These are phyloP conservation scores for Premnoplex brunnescens DNA, from an alignment of 2,797 vertebrate genomes.

Conservation along the genomic window DNA sequence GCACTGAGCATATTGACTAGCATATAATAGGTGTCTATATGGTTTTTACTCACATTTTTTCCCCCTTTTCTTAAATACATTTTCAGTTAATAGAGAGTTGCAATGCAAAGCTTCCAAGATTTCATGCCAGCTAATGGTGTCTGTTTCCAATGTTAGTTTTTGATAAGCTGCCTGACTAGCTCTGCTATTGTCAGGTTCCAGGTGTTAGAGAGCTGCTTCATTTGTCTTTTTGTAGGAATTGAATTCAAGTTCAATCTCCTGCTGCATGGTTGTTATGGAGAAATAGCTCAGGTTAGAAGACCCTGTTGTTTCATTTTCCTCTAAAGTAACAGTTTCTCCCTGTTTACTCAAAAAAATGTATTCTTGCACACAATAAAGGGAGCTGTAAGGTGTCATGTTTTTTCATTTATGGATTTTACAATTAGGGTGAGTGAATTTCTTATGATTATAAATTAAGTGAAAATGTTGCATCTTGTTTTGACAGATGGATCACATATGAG, in stretches of 20 bases:
- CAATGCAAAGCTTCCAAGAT: not conserved
- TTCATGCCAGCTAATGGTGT: not conserved
- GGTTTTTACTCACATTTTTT: not conserved
- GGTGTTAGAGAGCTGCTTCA: not conserved
- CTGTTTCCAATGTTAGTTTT: slow-evolving; percentile 4
- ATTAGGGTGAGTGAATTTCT: slow-evolving; percentile 19
- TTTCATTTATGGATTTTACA: slow-evolving; percentile 30
- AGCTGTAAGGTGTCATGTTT: slow-evolving; percentile 1
- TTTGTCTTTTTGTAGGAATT: slow-evolving; percentile 23
- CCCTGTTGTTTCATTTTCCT: slow-evolving; percentile 13
- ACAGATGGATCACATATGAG: not conserved
- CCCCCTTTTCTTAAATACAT: not conserved
- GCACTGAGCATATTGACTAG: not conserved
- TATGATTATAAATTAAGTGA: slow-evolving; percentile 26
- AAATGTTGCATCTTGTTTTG: not conserved
- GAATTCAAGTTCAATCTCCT: slow-evolving; percentile 3
- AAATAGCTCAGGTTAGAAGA: not conserved
- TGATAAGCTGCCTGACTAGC: not conserved
- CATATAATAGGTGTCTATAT: not conserved
- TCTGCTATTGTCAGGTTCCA: slow-evolving; percentile 8
- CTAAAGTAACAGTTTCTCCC: slow-evolving; percentile 6
- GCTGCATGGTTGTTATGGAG: not conserved
- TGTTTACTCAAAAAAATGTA: not conserved
- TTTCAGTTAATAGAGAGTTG: not conserved
- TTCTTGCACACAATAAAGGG: not conserved